Evolutionary conservation across 2,888 invertebrate genomes (phyloP), one percentile per base, ranked within the genome.

Genomic region (Drosophila paramelanica): DNA sequence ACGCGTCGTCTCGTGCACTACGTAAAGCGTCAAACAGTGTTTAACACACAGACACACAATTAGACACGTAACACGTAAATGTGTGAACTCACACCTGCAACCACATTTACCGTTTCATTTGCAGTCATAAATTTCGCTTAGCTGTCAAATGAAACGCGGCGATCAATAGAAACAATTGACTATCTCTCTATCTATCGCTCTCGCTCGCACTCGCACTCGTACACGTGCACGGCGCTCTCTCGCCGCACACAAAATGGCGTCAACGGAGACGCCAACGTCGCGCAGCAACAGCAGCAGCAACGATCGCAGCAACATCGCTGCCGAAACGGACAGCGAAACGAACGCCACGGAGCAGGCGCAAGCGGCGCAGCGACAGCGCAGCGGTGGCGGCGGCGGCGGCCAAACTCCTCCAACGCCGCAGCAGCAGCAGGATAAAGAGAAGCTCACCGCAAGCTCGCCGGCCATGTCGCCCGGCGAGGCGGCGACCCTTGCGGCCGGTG

Each of bases 351-450:
- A 83, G 20, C 83, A 88, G 73, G 70, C 80, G 55, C 83, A 88
- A 45, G 77, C 80, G 42, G 67, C 77, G 33, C 83, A 86, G 58
- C 68, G 83, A 38, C 83, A 86, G 57, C 81, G 90, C 55, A 89
- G 86, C 33, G 81, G 80, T 20, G 77, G 78, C 38, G 55, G 51
- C 38, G 8, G 45, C 5, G 17, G 43, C 17, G 25, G 25, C 4
- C n/a, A 27, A 27, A 51, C 33, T 42, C 5, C 14, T n/a, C 14
- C 17, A 60, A 45, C 78, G 27, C 47, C 67, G 0, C 42, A 66
- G 42, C 39, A 31, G 38, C 57, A 39, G 33, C 64, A 72, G 62
- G 68, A 73, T 47, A 56, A 71, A 42, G 58, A 77, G 53, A 67
- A 80, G 67, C 36, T 13, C 13, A 27, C 71, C 61, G 27, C 45